Evolutionary conservation across 2,888 invertebrate species (phyloP).

Genomic region (Pteria penguin): DNA sequence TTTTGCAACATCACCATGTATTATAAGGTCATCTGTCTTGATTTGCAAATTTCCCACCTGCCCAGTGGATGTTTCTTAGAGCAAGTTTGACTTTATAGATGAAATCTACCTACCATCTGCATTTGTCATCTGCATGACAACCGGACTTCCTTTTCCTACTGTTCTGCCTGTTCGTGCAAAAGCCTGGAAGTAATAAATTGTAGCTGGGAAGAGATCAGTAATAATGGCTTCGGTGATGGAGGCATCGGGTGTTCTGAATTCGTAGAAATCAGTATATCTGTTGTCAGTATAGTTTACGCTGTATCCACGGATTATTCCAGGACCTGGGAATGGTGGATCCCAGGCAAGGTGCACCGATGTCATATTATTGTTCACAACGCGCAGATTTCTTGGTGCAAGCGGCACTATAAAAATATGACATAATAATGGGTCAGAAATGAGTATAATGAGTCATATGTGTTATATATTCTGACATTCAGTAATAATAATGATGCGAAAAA

Average conservation of each 20-base stretch:
- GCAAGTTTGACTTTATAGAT: no score
- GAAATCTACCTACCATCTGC: slow-evolving; percentile 34
- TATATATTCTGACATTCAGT: background rate
- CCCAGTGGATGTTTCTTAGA: no score
- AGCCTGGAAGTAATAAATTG: slow-evolving; percentile 24
- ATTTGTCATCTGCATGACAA: slow-evolving; percentile 26
- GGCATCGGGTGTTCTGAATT: slow-evolving; percentile 15
- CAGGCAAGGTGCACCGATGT: slow-evolving; percentile 21
- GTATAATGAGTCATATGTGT: background rate
- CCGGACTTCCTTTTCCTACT: slow-evolving; percentile 27
- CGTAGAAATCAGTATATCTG: slow-evolving; percentile 17
- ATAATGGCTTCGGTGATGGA: slow-evolving; percentile 14
- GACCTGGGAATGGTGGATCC: slow-evolving; percentile 23
- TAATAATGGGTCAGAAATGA: background rate
- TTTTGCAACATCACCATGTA: no score
- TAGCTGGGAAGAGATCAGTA: slow-evolving; percentile 17
- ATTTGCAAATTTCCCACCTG: no score
- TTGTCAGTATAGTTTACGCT: slow-evolving; percentile 29
- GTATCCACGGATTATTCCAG: slow-evolving; percentile 37
- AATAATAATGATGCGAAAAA: background rate
- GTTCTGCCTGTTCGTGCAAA: slow-evolving; percentile 26
- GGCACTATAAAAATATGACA: slow-evolving; percentile 16
- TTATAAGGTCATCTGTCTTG: no score
- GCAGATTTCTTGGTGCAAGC: slow-evolving; percentile 13
- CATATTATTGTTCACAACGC: slow-evolving; percentile 3